phyloP scores from a whole-genome alignment of 64 coral and sea anemone species.

The Trachythela sp. region DNA sequence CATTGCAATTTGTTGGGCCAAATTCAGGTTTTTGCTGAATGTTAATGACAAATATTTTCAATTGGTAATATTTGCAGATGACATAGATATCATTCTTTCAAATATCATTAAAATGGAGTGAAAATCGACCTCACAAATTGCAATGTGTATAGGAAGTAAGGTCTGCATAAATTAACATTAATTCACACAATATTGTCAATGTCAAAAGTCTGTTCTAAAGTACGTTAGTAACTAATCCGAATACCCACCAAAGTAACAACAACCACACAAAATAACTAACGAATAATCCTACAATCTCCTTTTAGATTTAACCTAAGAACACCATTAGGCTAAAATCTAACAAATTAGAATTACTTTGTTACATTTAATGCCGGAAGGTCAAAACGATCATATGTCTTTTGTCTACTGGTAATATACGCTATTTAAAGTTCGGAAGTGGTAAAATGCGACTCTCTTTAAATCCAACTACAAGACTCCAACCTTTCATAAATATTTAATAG shows the following conservation, averaged over 20 bases:
- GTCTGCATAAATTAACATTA: not conserved
- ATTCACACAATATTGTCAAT: not conserved
- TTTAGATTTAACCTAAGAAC: not conserved
- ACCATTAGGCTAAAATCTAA: not conserved
- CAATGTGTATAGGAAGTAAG: no score
- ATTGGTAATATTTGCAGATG: no score
- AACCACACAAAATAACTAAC: not conserved
- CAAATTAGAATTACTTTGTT: slow-evolving; percentile 10
- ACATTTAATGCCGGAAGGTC: not conserved
- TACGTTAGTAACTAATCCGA: not conserved
- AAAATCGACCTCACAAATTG: no score
- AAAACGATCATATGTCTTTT: not conserved
- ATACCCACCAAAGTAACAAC: not conserved
- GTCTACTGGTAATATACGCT: not conserved
- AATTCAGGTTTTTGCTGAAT: no score
- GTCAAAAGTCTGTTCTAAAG: not conserved
- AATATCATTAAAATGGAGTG: no score
- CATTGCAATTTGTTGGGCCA: no score
- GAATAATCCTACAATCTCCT: not conserved
- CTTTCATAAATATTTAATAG: not conserved
- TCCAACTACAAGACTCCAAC: not conserved
- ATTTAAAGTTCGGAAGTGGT: not conserved
- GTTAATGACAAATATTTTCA: no score
- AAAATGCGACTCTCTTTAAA: not conserved
- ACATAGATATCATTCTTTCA: no score